Conservation (phyloP, 2,113 vertebrate species). For the Grammomys dolichurus region DNA sequence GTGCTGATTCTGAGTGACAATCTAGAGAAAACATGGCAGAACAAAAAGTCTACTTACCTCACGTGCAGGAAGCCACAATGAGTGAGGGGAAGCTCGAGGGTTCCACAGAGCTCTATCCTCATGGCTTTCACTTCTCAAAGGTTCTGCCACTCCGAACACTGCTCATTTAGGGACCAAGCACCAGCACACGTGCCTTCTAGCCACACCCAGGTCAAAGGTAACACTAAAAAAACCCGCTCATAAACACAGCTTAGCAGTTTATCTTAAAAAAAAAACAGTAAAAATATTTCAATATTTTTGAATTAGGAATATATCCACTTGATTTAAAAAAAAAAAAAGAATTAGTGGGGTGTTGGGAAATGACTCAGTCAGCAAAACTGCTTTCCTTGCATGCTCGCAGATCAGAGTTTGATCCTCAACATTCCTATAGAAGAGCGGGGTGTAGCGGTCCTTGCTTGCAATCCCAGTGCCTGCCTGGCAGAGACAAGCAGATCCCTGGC, state of each 20-base stretch:
- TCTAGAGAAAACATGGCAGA: background rate
- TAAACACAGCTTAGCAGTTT: background rate
- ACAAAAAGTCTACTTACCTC: background rate
- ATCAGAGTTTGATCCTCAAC: background rate
- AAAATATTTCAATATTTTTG: conserved; percentile 33
- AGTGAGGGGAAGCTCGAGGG: background rate
- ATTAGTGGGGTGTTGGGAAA: background rate
- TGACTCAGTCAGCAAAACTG: background rate
- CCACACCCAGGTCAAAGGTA: background rate
- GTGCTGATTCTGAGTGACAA: background rate
- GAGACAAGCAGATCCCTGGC: background rate
- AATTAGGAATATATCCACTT: background rate
- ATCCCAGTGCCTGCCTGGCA: background rate
- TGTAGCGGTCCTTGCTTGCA: background rate
- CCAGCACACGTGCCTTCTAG: too few relatives aligned
- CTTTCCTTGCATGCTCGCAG: background rate
- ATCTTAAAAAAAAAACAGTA: background rate
- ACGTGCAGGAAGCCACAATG: background rate
- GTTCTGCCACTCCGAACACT: background rate
- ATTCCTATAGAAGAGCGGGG: background rate
- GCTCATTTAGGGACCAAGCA: background rate
- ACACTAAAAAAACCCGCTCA: background rate
- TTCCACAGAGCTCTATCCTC: background rate
- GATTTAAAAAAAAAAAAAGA: background rate
- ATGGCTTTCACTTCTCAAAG: background rate